phyloP scores from a whole-genome alignment of 2,888 invertebrate species.

The Caenorhabditis afra region DNA sequence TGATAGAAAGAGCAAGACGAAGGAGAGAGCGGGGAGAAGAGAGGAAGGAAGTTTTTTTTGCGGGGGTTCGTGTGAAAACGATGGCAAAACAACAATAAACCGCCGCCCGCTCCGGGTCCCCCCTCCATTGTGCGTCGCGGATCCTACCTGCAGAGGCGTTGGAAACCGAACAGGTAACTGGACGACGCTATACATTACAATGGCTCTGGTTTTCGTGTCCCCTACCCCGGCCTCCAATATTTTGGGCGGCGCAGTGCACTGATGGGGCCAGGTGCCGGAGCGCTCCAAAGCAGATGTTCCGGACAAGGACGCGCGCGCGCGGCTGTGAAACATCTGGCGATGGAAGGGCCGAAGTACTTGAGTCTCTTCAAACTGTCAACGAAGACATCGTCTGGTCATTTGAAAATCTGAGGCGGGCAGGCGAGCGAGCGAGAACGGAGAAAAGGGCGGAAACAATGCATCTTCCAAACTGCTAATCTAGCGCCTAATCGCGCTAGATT shows the following conservation, averaged over 20 bases:
- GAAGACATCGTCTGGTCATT: not conserved
- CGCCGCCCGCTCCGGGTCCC: no score
- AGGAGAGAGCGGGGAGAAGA: slow-evolving; percentile 33
- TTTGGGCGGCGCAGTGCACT: no score
- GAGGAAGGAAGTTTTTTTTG: slow-evolving; percentile 30
- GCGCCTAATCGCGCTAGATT: no score
- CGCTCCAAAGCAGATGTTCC: slow-evolving; percentile 7
- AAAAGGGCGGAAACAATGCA: not conserved
- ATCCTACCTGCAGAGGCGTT: not conserved
- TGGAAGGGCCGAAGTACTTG: not conserved
- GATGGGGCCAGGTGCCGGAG: slow-evolving; percentile 4
- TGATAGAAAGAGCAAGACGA: no score
- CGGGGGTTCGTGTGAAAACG: slow-evolving; percentile 27
- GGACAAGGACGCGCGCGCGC: slow-evolving; percentile 3
- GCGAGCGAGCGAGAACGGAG: not conserved
- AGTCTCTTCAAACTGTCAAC: slow-evolving; percentile 6
- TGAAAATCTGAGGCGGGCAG: not conserved
- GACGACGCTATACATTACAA: slow-evolving; percentile 16
- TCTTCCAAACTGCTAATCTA: no score
- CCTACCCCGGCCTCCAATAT: no score
- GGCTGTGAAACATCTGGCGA: slow-evolving; percentile 7
- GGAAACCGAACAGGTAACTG: slow-evolving; percentile 14
- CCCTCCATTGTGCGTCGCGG: no score
- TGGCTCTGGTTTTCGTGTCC: no score
- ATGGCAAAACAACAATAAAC: not conserved